Evolutionary conservation across 1,140 invertebrate genomes (phyloP), one percentile per base, ranked within the genome.

Genomic region (Neuroterus valhalla): DNA sequence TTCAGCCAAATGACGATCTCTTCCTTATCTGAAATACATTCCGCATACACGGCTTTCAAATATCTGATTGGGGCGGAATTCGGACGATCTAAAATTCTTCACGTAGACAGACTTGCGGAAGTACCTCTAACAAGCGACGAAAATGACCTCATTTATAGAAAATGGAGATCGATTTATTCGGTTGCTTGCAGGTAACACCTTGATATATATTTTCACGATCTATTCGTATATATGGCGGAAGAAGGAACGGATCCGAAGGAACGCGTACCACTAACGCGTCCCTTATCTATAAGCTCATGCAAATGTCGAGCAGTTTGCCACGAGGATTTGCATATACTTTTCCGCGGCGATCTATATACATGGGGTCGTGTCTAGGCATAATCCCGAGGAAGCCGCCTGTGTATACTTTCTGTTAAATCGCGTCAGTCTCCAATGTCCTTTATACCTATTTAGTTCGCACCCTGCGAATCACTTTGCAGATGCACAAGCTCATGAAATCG

Each of bases 201-300:
- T 62, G 12, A 10, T 15, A 11, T 55, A 26, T 21, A 31, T 31
- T 31, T 31, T 6, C 15, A 44, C 43, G 14, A 71, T 55, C 69
- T 55, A 43, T 68, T 48, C 62, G 46, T 17, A 42, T 46, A 52
- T 23, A 23, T 46, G 67, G 15, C 44, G 67, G 68, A 77, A 74
- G 71, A 71, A 74, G 81, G 80, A 79, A 83, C 70, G 79, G 77
- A 84, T 84, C 74, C 66, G 55, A 42, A 70, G 70, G 71, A 70
- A 71, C 75, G 79, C 78, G 75, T 82, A 82, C 81, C 82, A 81
- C 81, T 84, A 82, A 83, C 81, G 79, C 77, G 78, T 84, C 73
- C 80, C 84, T 86, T 86, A 86, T 86, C 84, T 86, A 78, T 76
- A 80, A 84, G 84, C 85, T 86, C 82, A 86, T 86, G 85, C 84